Evolutionary conservation across 1,140 invertebrate genomes (phyloP), one percentile per base, ranked within the genome.

Genomic region (Carcinoscorpius rotundicauda): DNA sequence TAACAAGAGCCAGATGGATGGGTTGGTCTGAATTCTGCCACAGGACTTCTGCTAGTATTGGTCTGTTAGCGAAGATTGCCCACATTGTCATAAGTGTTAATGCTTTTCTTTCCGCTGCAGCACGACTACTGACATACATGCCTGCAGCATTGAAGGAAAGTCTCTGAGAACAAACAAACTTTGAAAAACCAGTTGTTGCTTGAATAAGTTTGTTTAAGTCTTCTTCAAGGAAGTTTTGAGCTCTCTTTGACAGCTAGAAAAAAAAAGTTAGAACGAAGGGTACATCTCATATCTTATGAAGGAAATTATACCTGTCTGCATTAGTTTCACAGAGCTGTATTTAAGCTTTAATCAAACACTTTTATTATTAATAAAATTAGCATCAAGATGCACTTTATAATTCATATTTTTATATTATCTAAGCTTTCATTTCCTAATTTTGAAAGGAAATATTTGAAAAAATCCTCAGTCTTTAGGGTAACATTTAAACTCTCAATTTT

Each of bases 1-100:
- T 69, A 48, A 78, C 73, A 2, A 79, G 66, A 48, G 77, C 77
- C 51, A 78, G 63, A 49, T 77, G 75, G 10, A 79, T 76, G 3
- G 78, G 78, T 51, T 78, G 75, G 55, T 77, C 76, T 63, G 76
- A 73, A 56, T 72, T 70, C 60, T 75, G 74, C 77, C 77, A 78
- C 10, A 79, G 63, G 3, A 76, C 63, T 62, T 78, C 77, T 1
- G 75, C 76, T 56, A 79, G 67, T 63, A 76, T 74, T 5, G 62
- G n/a, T 5, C 63, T 58, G 55, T 70, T 66, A 3, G 65, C 67
- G 52, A 78, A 66, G 9, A 76, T 75, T n/a, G 76, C 75, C 76
- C 76, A 78, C 9, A 78, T 64, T 49, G 68, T 65, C 48, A 70
- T 57, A 10, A 69, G 69, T 49, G 63, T 59, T 1, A 69, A 49